A percentile compares a stretch with the other conserved stretches of the same genome.
Conservation (phyloP, 2,888 invertebrate species). For the Nomada fucata region DNA sequence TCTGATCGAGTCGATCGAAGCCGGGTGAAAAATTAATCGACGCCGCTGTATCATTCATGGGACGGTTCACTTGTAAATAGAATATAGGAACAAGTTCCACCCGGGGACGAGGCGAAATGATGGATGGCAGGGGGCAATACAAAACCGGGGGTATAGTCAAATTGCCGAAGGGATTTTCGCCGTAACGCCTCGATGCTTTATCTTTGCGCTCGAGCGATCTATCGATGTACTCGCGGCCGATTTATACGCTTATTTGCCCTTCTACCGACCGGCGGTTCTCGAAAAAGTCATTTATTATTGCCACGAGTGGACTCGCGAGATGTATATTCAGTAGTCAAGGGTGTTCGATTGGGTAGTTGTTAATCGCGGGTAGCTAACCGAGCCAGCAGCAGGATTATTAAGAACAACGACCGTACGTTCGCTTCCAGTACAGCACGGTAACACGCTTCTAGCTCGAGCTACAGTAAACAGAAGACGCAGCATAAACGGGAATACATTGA, state of each 20-base stretch:
- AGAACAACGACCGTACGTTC: background rate
- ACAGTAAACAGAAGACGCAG: background rate
- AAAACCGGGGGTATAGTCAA: background rate
- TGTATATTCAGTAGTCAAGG: background rate
- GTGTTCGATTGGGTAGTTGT: slow-evolving; percentile 1
- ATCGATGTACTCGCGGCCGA: background rate
- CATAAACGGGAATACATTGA: slow-evolving; percentile 9
- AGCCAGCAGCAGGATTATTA: slow-evolving; percentile 14
- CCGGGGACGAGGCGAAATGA: background rate
- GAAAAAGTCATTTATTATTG: slow-evolving; percentile 26
- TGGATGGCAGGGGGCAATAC: background rate
- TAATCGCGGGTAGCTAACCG: slow-evolving; percentile 16
- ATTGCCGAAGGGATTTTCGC: slow-evolving; percentile 23
- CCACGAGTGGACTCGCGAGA: slow-evolving; percentile 1
- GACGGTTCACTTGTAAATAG: background rate
- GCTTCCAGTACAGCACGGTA: background rate
- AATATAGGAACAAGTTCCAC: slow-evolving; percentile 4
- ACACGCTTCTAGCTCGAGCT: slow-evolving; percentile 8
- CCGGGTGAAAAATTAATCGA: slow-evolving; percentile 27
- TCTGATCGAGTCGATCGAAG: background rate
- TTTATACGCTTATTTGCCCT: slow-evolving; percentile 28
- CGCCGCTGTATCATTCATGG: background rate
- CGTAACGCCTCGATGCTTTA: background rate
- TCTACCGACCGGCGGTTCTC: background rate
- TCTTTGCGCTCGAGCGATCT: slow-evolving; percentile 1